Percentiles rank a stretch among this genome's conserved stretches.
Evolutionary conservation across 2,888 invertebrate genomes (phyloP).

Genomic region (Dolomedes plantarius): DNA sequence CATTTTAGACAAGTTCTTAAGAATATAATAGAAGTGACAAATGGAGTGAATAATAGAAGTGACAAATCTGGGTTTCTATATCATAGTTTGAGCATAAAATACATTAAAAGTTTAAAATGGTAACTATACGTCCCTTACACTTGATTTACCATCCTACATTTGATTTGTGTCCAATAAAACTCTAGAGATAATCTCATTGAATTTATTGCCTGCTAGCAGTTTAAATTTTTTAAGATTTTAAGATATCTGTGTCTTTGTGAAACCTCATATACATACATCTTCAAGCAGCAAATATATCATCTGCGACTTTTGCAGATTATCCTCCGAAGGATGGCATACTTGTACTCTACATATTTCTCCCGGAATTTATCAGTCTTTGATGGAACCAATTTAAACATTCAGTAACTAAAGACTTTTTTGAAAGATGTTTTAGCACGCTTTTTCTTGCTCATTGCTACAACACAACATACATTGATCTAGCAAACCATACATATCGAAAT

Average conservation of each 20-base stretch:
- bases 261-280: too few species aligned
- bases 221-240: background rate
- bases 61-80: too few species aligned
- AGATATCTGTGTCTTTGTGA: background rate
- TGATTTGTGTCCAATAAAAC: background rate
- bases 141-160: too few species aligned
- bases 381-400: background rate
- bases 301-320: background rate
- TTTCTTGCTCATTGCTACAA: background rate
- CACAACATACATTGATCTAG: background rate
- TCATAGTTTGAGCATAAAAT: too few species aligned
- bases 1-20: too few species aligned
- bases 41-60: too few species aligned
- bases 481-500: background rate
- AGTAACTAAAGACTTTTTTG: background rate
- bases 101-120: too few species aligned
- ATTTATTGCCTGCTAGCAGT: background rate
- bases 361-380: background rate
- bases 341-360: background rate
- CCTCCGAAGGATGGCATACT: background rate
- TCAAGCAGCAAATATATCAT: background rate
- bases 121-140: too few species aligned
- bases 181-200: background rate
- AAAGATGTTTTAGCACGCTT: background rate
- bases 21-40: too few species aligned